Percentiles rank a stretch among this genome's conserved stretches.
phyloP scores from a whole-genome alignment of 2,888 invertebrate genomes.

The Candidula unifasciata region DNA sequence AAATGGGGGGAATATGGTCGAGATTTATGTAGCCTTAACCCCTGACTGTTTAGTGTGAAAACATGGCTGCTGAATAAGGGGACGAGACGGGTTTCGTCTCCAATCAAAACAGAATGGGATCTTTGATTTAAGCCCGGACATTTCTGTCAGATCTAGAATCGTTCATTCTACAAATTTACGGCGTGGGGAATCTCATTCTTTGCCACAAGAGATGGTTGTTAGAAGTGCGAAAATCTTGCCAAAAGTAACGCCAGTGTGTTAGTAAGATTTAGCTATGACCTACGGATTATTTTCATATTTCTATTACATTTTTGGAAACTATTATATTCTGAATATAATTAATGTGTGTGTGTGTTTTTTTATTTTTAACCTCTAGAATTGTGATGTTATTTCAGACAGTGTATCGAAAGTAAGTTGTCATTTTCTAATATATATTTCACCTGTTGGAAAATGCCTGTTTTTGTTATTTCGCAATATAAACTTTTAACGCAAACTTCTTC shows the following conservation, averaged over 20 bases:
- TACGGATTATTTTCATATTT: too few species aligned
- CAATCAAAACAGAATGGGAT: slow-evolving; percentile 32
- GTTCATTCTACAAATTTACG: not conserved
- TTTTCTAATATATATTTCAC: too few species aligned
- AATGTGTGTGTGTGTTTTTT: too few species aligned
- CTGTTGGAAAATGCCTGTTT: not conserved
- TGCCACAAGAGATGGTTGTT: not conserved
- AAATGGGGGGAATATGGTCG: not conserved
- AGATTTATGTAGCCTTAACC: slow-evolving; percentile 45
- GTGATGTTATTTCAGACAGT: too few species aligned
- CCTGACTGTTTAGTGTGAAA: slow-evolving; percentile 43
- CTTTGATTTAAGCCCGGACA: slow-evolving; percentile 42
- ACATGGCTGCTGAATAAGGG: slow-evolving; percentile 44
- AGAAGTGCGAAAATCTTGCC: too few species aligned
- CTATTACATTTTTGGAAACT: too few species aligned
- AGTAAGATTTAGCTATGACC: too few species aligned
- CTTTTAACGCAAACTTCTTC: not conserved
- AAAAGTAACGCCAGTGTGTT: too few species aligned
- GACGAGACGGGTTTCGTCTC: not conserved
- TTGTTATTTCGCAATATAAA: not conserved
- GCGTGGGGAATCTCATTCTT: not conserved
- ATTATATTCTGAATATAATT: too few species aligned
- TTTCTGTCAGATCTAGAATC: slow-evolving; percentile 25
- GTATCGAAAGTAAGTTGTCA: too few species aligned
- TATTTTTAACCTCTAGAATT: too few species aligned